Evolutionary conservation across 2,888 invertebrate genomes (phyloP).

Genomic region (Clistopyga incitator): DNA sequence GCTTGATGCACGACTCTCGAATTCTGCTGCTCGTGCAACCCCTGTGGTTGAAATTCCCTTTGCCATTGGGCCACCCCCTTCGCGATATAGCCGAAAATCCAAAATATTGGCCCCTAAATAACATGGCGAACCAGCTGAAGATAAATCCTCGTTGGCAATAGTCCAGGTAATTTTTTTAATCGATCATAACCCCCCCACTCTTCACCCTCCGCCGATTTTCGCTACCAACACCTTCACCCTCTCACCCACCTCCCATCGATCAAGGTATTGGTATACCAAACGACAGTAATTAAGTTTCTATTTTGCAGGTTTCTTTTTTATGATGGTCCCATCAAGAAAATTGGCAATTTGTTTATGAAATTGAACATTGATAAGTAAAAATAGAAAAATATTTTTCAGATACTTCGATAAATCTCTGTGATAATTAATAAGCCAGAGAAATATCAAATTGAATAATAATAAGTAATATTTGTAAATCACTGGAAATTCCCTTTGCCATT

Average conservation of each 20-base stretch:
- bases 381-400: no score
- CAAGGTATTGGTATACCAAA: neutral
- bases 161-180: conserved; percentile 43
- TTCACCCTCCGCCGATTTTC: neutral
- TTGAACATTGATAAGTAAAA: no score
- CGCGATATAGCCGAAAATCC: conserved; percentile 35
- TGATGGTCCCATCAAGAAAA: no score
- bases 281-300: conserved; percentile 49
- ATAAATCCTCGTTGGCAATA: conserved; percentile 56
- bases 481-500: conserved; percentile 45
- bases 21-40: conserved; percentile 69
- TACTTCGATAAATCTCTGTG: no score
- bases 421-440: no score
- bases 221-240: neutral
- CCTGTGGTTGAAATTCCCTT: conserved; percentile 50
- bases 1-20: conserved; percentile 72
- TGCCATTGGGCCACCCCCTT: neutral
- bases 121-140: conserved; percentile 39
- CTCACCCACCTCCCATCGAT: neutral
- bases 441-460: no score
- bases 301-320: no score
- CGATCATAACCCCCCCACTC: neutral
- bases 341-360: no score
- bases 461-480: neutral
- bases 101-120: conserved; percentile 54